Evolutionary conservation across 2,888 invertebrate genomes (phyloP), one percentile per base, ranked within the genome.

Genomic region (Dynastes maya): DNA sequence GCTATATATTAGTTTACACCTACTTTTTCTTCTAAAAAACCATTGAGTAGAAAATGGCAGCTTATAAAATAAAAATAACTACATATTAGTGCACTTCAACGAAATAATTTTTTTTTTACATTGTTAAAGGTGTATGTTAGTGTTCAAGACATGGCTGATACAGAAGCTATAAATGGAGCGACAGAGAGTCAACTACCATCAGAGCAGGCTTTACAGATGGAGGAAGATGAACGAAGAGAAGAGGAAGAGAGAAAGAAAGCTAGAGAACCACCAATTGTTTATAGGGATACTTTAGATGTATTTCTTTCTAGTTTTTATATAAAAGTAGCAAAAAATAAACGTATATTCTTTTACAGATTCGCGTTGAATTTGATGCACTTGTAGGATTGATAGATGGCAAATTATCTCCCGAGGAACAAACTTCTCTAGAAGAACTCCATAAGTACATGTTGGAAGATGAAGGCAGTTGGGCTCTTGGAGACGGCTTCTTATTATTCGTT

Each of bases 381-480:
- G 91, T 92, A 0, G 91, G 91, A 79, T 88, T 94, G 68, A 90
- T 96, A 76, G 94, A 94, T 79, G 94, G 93, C 45, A 92, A 93
- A 87, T 90, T 97, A 81, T 91, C 91, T 74, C 91, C 93, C 11
- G 95, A 95, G 80, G 97, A 97, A 87, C 92, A 92, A 86, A 91
- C 91, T 84, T 94, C 94, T 83, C 89, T 97, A 86, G 94, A 94
- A 84, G 97, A 97, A 89, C 89, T 97, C 84, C 93, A 95, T 86
- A 96, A 96, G 88, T 97, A 97, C 89, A 92, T 97, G 88, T 91
- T 97, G 83, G 95, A 95, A 83, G 95, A 96, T 84, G 97, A 97
- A 87, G 97, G 97, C 78, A 96, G 96, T 85, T 97, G 97, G 97
- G 96, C 96, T 78, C 91, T 97, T 29, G 95, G 97, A 9, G 97